Conservation (phyloP, 2,113 vertebrate genomes). For the Mirounga angustirostris region DNA sequence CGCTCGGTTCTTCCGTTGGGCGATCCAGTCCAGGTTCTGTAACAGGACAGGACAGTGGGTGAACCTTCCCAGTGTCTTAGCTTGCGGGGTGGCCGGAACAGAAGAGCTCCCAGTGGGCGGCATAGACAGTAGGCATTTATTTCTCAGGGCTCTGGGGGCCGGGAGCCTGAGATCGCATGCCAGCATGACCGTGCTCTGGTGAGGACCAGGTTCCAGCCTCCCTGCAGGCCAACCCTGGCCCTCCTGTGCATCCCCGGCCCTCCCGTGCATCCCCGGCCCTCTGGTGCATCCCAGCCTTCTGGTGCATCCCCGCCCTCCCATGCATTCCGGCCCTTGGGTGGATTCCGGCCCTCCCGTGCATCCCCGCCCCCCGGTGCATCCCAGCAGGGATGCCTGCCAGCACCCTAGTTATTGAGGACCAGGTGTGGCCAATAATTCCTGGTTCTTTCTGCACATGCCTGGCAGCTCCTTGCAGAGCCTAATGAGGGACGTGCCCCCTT, state of each 20-base stretch:
- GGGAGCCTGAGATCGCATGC: background rate
- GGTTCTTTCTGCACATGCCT: background rate
- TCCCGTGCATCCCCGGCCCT: too few relatives aligned
- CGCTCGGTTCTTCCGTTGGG: too few relatives aligned
- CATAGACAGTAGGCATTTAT: background rate
- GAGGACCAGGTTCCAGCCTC: background rate
- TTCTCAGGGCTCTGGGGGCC: background rate
- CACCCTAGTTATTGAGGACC: background rate
- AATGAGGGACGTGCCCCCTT: constrained; percentile 84
- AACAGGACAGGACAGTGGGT: too few relatives aligned
- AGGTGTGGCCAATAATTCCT: background rate
- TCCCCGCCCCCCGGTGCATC: background rate
- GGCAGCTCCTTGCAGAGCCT: background rate
- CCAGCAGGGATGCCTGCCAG: background rate
- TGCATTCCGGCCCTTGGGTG: too few relatives aligned
- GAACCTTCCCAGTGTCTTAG: background rate
- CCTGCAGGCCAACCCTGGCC: too few relatives aligned
- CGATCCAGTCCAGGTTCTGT: too few relatives aligned
- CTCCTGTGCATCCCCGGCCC: too few relatives aligned
- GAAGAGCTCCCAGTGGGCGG: background rate
- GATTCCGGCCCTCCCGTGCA: fast-evolving
- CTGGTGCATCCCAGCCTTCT: too few relatives aligned
- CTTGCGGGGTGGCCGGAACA: too few relatives aligned
- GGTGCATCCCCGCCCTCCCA: too few relatives aligned
- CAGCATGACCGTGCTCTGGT: background rate